A percentile compares a stretch with the other conserved stretches of the same genome.
Evolutionary conservation across 2,113 vertebrate species (phyloP).

Genomic region (Marmota monax): DNA sequence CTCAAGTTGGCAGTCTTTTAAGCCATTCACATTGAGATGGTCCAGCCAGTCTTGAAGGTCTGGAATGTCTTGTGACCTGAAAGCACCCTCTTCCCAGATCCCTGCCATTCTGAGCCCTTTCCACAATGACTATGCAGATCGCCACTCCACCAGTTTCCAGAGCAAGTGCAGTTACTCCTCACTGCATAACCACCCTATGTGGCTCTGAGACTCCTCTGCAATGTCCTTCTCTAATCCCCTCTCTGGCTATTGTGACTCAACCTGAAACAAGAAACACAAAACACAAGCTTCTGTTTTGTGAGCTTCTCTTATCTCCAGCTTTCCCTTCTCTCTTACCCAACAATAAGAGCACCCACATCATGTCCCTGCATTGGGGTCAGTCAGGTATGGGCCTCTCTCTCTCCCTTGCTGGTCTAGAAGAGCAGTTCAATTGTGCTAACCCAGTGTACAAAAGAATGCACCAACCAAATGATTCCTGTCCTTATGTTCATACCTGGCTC

Average conservation of each 20-base stretch:
- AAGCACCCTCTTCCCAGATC: not conserved
- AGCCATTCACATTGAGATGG: not conserved
- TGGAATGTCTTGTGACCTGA: not conserved
- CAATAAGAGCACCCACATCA: not conserved
- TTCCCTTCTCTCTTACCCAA: not conserved
- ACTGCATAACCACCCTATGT: not conserved
- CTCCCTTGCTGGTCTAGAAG: not conserved
- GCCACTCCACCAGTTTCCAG: not conserved
- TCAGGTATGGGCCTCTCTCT: not conserved
- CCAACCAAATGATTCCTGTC: not conserved
- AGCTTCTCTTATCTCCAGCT: not conserved
- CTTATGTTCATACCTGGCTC: not conserved
- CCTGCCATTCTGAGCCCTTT: not conserved
- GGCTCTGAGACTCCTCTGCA: not conserved
- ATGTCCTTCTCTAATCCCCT: not conserved
- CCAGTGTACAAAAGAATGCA: not conserved
- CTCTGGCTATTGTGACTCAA: not conserved
- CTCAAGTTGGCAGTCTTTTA: not conserved
- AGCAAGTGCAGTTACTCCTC: not conserved
- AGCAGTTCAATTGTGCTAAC: not conserved
- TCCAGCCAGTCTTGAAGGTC: not conserved
- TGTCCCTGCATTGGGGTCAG: not conserved
- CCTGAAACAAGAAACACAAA: not conserved
- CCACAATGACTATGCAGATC: not conserved
- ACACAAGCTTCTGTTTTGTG: not conserved